A percentile compares a stretch with the other conserved stretches of the same genome.
Conservation (phyloP, 2,888 invertebrate species). For the Caenorhabditis sp. region DNA sequence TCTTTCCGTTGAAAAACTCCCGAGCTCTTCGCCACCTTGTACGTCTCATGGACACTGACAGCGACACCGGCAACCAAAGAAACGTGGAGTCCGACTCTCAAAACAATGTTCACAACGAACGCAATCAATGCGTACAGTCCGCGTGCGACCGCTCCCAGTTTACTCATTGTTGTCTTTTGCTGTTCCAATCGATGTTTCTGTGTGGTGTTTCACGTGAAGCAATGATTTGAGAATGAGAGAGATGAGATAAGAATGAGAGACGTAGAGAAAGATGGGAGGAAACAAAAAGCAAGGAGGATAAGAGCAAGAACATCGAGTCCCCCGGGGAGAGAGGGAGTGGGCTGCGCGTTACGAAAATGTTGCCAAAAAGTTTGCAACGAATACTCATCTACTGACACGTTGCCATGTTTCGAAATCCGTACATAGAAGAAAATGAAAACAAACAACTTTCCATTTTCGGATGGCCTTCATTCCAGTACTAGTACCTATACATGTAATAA, state of each 20-base stretch:
- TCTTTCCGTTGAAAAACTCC: slow-evolving; percentile 72
- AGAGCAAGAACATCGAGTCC: slow-evolving; percentile 53
- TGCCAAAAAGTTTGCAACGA: slow-evolving; percentile 20
- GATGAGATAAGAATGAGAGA: slow-evolving; percentile 40
- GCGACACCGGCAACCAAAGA: slow-evolving; percentile 75
- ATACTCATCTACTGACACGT: slow-evolving; percentile 20
- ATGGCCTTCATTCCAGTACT: slow-evolving; percentile 51
- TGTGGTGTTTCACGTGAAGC: slow-evolving; percentile 42
- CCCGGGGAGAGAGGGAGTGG: not conserved
- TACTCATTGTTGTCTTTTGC: slow-evolving; percentile 71
- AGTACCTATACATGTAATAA: slow-evolving; percentile 29
- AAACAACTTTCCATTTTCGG: slow-evolving; percentile 33
- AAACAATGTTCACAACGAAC: slow-evolving; percentile 70
- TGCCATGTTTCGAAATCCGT: slow-evolving; percentile 22
- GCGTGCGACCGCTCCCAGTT: slow-evolving; percentile 76
- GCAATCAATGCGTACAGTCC: slow-evolving; percentile 75
- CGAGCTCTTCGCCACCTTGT: slow-evolving; percentile 73
- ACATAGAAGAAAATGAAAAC: slow-evolving; percentile 10
- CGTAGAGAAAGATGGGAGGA: slow-evolving; percentile 36
- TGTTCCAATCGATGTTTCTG: slow-evolving; percentile 38
- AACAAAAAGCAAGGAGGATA: slow-evolving; percentile 43
- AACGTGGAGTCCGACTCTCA: slow-evolving; percentile 71
- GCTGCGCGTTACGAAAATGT: slow-evolving; percentile 18
- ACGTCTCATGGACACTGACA: slow-evolving; percentile 76
- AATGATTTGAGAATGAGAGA: slow-evolving; percentile 32